A percentile compares a stretch with the other conserved stretches of the same genome.
phyloP scores from a whole-genome alignment of 2,113 vertebrate species.

The Parus major region DNA sequence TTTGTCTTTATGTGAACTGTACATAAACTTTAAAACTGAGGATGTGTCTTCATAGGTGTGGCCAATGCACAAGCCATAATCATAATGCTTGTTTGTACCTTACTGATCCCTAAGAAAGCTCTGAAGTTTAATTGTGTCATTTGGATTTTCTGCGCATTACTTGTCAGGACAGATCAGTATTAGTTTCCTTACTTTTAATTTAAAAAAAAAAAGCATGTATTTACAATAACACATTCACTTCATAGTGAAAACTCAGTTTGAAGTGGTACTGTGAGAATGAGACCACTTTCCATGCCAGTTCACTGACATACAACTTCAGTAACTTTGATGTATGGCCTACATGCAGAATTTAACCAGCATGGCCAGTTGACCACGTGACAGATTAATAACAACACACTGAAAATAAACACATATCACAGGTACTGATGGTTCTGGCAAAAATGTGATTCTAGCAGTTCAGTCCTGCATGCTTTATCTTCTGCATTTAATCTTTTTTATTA shows the following conservation, averaged over 20 bases:
- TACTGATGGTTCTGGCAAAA: constrained; percentile 39
- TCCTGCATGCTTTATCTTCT: constrained; percentile 15
- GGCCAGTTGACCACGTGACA: not conserved
- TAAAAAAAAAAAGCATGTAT: not conserved
- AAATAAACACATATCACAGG: not conserved
- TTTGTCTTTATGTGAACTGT: not conserved
- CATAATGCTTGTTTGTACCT: not conserved
- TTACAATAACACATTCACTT: not conserved
- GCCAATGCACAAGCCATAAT: not conserved
- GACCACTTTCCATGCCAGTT: not conserved
- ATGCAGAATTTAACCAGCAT: not conserved
- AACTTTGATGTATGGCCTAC: constrained; percentile 23
- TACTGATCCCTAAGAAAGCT: not conserved
- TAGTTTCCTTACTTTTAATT: not conserved
- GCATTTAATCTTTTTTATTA: constrained; percentile 35
- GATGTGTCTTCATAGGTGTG: not conserved
- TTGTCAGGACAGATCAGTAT: not conserved
- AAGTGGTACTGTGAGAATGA: not conserved
- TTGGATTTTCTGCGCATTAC: not conserved
- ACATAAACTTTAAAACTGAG: not conserved
- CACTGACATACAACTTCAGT: not conserved
- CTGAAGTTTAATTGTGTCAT: not conserved
- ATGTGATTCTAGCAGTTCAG: constrained; percentile 1
- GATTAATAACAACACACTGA: not conserved
- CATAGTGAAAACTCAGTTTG: not conserved